Base-by-base conservation (phyloP, 1,140 invertebrate species). In the Drosophila persimilis region DNA sequence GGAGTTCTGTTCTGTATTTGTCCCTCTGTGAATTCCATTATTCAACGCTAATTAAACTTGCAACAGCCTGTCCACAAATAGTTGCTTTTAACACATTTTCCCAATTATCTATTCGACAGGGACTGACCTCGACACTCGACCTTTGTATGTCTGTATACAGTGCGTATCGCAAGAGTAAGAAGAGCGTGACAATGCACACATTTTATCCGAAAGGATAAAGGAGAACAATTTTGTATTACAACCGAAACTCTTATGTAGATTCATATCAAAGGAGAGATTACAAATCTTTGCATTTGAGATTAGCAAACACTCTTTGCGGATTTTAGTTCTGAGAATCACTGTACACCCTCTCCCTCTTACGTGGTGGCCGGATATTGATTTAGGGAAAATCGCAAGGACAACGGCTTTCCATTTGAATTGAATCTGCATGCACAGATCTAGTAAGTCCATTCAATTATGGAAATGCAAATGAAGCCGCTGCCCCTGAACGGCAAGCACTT, bases 401-500 rank as follows among this genome's bases (percentile, higher is more conserved):
- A 77, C 46, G 53, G 29, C 6, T 29, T 6, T 29, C 29, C 29
- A 29, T 35, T 35, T 13, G 11, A 39, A 39, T 39, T 3, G 44
- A 48, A 35, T 66, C 57, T 72, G 54, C 57, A 69, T 73, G 61
- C 73, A 35, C 59, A 66, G 61, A 66, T 73, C 52, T 71, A 75
- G 44, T 78, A 41, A 26, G 54, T 46, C 39, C 73, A 69, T 20
- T 50, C 54, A 67, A 83, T 84, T 83, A 83, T 83, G 71, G 75
- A 75, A 84, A 83, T 83, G 65, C 50, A 72, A 60, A 60, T 79
- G 58, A 53, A 60, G 58, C 48, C 53, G 44, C 71, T 84, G 5
- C 24, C 0, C 24, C 24, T 64, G 63, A 65, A 70, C 85, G 66
- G 81, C 73, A 67, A 70, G 73, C 73, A 80, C 77, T 81, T 69